Percentiles rank a stretch among this genome's conserved stretches.
phyloP scores from a whole-genome alignment of 2,888 invertebrate genomes.

The Lissocephala sabroskyi region DNA sequence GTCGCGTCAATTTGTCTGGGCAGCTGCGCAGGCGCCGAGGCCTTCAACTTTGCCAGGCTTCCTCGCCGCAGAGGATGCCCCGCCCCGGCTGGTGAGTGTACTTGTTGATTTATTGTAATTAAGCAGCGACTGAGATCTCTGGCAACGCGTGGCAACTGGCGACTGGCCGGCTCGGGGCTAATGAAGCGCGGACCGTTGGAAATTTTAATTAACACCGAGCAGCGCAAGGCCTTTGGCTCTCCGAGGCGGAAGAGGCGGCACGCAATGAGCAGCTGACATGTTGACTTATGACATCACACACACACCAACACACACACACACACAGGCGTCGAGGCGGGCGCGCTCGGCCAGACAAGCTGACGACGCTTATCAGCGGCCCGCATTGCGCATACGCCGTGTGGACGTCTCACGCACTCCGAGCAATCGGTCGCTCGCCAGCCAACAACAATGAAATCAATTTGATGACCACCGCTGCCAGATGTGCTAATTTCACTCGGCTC shows the following conservation, averaged over 20 bases:
- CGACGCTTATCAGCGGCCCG: conserved; percentile 30
- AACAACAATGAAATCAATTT: too few species aligned
- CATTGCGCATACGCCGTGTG: conserved; percentile 53
- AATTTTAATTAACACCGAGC: conserved; percentile 66
- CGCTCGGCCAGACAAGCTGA: conserved; percentile 44
- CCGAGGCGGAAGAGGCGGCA: too few species aligned
- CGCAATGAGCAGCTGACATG: conserved; percentile 35
- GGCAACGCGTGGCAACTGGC: conserved; percentile 46
- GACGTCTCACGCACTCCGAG: conserved; percentile 16
- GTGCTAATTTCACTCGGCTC: too few species aligned
- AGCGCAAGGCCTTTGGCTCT: too few species aligned
- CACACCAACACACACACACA: conserved; percentile 18
- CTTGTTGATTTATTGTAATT: conserved; percentile 71
- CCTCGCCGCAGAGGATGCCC: not conserved
- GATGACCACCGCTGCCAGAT: too few species aligned
- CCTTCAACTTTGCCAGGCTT: conserved; percentile 5
- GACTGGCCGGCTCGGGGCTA: conserved; percentile 38
- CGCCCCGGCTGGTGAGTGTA: conserved; percentile 49
- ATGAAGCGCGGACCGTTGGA: conserved; percentile 48
- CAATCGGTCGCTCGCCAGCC: conserved; percentile 26
- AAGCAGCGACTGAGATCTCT: conserved; percentile 32
- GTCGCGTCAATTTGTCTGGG: conserved; percentile 69
- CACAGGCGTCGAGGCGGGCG: conserved; percentile 19
- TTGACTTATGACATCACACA: conserved; percentile 67
- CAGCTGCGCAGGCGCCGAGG: conserved; percentile 8